These are phyloP conservation scores for Atractosteus spatula DNA, from an alignment of 2,113 vertebrate species.

Conservation along the genomic window DNA sequence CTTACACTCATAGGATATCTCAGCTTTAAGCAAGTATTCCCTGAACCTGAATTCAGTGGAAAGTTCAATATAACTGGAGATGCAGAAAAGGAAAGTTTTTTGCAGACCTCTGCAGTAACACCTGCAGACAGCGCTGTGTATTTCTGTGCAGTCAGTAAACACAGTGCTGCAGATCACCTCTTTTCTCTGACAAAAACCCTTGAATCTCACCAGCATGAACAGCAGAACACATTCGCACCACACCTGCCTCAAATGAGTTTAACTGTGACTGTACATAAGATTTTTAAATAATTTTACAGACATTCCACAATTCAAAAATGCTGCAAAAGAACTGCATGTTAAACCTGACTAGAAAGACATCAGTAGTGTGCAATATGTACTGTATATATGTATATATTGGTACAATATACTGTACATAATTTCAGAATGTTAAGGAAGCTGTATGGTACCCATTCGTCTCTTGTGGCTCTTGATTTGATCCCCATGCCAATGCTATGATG, in stretches of 20 bases:
- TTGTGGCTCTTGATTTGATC: too few species aligned
- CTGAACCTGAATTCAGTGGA: neutral
- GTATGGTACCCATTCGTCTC: too few species aligned
- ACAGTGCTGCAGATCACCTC: neutral
- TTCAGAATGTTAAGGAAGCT: too few species aligned
- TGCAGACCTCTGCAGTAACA: neutral
- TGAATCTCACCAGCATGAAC: neutral
- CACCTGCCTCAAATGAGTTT: too few species aligned
- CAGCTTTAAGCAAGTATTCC: neutral
- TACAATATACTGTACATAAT: too few species aligned
- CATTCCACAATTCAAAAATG: too few species aligned
- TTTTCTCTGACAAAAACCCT: neutral
- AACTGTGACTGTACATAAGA: too few species aligned
- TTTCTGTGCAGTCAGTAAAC: neutral
- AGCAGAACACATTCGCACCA: neutral
- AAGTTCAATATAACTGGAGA: slow-evolving; percentile 2
- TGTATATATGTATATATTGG: too few species aligned
- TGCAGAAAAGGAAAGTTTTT: neutral
- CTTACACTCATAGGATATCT: slow-evolving; percentile 4
- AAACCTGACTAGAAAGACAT: too few species aligned
- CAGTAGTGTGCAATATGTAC: too few species aligned
- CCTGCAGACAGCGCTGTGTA: neutral
- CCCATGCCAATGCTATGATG: neutral
- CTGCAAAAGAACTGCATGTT: too few species aligned
- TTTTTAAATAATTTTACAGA: too few species aligned